Conservation (phyloP, 1,140 invertebrate species). For the Leucophenga varia region DNA sequence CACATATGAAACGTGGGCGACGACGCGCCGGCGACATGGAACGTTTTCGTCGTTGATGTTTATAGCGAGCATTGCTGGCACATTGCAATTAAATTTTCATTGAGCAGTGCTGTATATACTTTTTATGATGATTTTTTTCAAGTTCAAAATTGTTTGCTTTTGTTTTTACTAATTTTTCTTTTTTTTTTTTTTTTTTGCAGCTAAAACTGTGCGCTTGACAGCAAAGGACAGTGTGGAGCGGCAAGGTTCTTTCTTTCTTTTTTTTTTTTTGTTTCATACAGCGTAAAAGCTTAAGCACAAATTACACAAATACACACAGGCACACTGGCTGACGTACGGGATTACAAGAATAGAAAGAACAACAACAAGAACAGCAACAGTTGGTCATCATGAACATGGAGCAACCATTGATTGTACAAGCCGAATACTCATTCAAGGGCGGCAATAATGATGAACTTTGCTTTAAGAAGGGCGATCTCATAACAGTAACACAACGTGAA, state of each 20-base stretch:
- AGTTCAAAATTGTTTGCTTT: constrained; percentile 35
- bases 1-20: constrained; percentile 2
- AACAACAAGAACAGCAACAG: constrained; percentile 16
- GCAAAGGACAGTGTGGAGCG: neutral
- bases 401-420: constrained; percentile 78
- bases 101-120: too few relatives aligned
- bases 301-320: too few relatives aligned
- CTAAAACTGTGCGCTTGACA: constrained; percentile 19
- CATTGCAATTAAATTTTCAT: constrained; percentile 3
- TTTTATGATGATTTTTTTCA: constrained; percentile 34
- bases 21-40: neutral
- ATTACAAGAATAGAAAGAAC: too few relatives aligned
- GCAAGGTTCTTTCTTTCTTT: too few relatives aligned
- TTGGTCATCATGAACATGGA: constrained; percentile 45
- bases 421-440: constrained; percentile 90
- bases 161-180: neutral
- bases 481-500: constrained; percentile 89
- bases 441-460: constrained; percentile 97
- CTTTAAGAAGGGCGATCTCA: constrained; percentile 95
- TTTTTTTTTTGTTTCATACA: too few relatives aligned
- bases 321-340: constrained; percentile 14
- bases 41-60: neutral
- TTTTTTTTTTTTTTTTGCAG: constrained; percentile 14
- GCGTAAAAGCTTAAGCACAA: too few relatives aligned
- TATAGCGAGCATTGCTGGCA: constrained; percentile 10